Base-by-base conservation (phyloP, 2,797 vertebrate species). In the Rhynchotus rufescens region DNA sequence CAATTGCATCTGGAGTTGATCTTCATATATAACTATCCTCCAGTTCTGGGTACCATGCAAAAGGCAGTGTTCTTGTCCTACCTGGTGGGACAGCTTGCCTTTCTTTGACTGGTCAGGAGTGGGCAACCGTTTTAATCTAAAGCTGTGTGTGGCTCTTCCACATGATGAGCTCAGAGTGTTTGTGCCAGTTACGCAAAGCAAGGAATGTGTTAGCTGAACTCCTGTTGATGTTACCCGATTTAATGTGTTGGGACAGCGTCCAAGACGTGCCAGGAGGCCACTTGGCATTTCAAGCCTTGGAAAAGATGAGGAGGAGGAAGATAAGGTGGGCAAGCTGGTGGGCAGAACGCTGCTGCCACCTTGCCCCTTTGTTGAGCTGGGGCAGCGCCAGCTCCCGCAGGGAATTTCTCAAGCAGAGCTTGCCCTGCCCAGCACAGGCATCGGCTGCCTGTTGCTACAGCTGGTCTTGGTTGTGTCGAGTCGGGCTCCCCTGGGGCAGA, bases 121-220 rank as follows among this genome's bases (percentile, higher is more conserved):
- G 40, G 34, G 69, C 40, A 38, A 47, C 12, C 3, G 0, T 62
- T 34, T 66, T 28, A 4, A 30, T 54, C 16, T 10, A 26, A 40
- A 20, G 12, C 11, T 25, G 11, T 1, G 0, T 6, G 15, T 45
- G 78, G 45, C 34, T 56, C 26, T 57, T 74, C 28, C n/a, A 12
- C 6, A 0, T 32, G 47, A 47, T 45, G 5, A 7, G 4, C 47
- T 25, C 4, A 0, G 15, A 4, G 6, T 20, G 42, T 4, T 51
- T 45, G 57, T 80, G 65, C 47, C 22, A 36, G 34, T 30, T 61
- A 36, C 77, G 56, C 32, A 44, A 28, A 40, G 10, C 12, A 4
- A 62, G 65, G 47, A 11, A 7, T 2, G 12, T 15, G 15, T n/a
- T 20, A 22, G 32, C 1, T 60, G 72, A 78, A 9, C 22, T 68